Evolutionary conservation across 2,888 invertebrate genomes (phyloP).

Genomic region (Leptopilina drosophilae): DNA sequence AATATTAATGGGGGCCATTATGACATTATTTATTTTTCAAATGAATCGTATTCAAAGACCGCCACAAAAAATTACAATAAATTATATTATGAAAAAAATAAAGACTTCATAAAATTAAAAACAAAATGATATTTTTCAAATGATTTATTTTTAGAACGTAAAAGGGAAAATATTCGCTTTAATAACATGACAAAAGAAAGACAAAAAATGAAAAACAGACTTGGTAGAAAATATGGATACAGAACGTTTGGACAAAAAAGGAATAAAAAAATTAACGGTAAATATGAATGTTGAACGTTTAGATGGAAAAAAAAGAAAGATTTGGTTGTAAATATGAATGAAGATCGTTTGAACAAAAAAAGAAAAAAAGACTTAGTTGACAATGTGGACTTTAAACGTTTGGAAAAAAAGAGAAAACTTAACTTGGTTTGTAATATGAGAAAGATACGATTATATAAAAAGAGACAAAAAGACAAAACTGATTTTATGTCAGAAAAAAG

Average conservation of each 20-base stretch:
- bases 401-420: background rate
- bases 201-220: too few species aligned
- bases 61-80: background rate
- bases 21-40: background rate
- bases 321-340: background rate
- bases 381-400: background rate
- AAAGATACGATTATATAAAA: background rate
- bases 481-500: background rate
- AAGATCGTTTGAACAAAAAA: background rate
- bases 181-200: background rate
- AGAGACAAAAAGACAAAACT: background rate
- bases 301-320: background rate
- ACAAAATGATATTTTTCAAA: background rate
- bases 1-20: background rate
- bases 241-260: too few species aligned
- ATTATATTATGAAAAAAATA: background rate
- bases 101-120: background rate
- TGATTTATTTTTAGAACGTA: background rate
- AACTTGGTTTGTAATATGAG: background rate
- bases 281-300: too few species aligned
- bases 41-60: background rate
- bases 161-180: background rate
- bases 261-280: too few species aligned
- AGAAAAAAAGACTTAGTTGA: background rate
- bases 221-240: too few species aligned